Evolutionary conservation across 2,797 vertebrate genomes (phyloP).

Genomic region (Notolepis coatsorum): DNA sequence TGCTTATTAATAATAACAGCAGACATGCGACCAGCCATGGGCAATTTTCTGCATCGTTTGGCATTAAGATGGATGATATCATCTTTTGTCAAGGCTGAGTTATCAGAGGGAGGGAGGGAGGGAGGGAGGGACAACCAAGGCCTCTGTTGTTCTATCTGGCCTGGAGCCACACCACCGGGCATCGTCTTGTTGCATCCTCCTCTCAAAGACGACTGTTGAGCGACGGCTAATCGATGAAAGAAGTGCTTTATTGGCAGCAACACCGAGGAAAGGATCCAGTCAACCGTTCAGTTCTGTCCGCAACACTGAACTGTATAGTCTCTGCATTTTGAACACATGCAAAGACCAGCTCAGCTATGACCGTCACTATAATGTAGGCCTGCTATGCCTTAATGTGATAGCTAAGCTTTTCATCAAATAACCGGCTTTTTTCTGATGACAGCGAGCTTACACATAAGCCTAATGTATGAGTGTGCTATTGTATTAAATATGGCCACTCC

Average conservation of each 20-base stretch:
- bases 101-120: not conserved
- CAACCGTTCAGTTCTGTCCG: conserved; percentile 20
- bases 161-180: conserved; percentile 15
- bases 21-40: too few relatives aligned
- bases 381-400: not conserved
- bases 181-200: not conserved
- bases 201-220: conserved; percentile 49
- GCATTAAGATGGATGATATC: conserved; percentile 32
- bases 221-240: conserved; percentile 74
- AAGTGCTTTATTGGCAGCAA: conserved; percentile 53
- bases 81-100: conserved; percentile 11
- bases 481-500: conserved; percentile 47
- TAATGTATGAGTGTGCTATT: conserved; percentile 25
- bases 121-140: not conserved
- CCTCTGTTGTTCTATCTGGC: conserved; percentile 5
- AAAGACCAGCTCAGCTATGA: not conserved
- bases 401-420: not conserved
- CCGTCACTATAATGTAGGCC: not conserved
- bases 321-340: conserved; percentile 16
- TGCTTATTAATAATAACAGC: too few relatives aligned
- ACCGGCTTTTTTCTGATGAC: not conserved
- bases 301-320: conserved; percentile 17
- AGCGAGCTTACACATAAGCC: not conserved
- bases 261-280: conserved; percentile 30
- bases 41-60: conserved; percentile 1